phyloP scores from a whole-genome alignment of 2,113 vertebrate genomes.

The Prietella phreatophila region DNA sequence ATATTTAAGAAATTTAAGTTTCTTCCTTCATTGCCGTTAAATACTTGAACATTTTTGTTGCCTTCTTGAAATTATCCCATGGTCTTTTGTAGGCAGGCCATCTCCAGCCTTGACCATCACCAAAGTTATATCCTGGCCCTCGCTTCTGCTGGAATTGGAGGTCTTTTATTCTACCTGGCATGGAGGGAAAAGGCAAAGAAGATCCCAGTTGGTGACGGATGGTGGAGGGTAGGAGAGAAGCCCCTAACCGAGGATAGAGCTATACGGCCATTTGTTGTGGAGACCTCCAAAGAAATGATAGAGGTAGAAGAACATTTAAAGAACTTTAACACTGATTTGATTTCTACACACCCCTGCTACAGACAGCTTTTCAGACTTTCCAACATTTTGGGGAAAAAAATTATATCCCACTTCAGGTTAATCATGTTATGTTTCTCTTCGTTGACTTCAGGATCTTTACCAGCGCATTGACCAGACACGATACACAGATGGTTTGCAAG shows the following conservation, averaged over 20 bases:
- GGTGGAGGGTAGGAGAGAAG: constrained; percentile 78
- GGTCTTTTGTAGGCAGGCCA: constrained; percentile 57
- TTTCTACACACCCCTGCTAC: neutral
- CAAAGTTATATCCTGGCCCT: constrained; percentile 62
- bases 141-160: constrained; percentile 70
- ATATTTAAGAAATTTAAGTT: neutral
- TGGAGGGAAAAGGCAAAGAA: constrained; percentile 65
- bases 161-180: constrained; percentile 69
- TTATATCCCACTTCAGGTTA: neutral
- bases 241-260: constrained; percentile 66
- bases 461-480: constrained; percentile 76
- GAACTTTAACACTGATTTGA: neutral
- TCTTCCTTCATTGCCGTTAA: neutral
- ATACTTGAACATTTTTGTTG: no score
- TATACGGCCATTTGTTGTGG: constrained; percentile 71
- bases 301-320: constrained; percentile 62
- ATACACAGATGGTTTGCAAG: constrained; percentile 72
- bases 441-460: constrained; percentile 75
- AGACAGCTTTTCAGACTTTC: neutral
- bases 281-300: constrained; percentile 75
- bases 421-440: neutral
- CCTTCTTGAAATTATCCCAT: neutral
- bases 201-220: constrained; percentile 79
- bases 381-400: neutral
- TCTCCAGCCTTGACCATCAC: constrained; percentile 58